Evolutionary conservation across 2,797 vertebrate species (phyloP), one percentile per base, ranked within the genome.

Genomic region (Lacerta bilineata): DNA sequence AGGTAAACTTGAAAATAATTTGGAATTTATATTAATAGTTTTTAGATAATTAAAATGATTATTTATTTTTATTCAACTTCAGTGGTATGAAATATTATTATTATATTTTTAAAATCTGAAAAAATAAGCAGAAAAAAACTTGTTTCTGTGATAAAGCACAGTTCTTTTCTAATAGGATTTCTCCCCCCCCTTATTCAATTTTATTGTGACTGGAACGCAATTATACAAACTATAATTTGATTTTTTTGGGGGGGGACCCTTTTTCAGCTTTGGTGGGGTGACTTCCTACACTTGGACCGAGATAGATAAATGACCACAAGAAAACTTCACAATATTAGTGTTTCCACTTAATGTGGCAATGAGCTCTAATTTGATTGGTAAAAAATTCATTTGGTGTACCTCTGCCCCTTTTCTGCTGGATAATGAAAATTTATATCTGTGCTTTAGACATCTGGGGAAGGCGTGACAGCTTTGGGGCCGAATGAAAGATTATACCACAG

Each of bases 391-490:
- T 97, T 97, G 96, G 96, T 97, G 96, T 97, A 97, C 97, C 97
- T 97, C 97, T 98, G 97, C 96, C 97, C 97, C 97, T 97, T 96
- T 97, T 96, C 96, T 97, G 96, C 96, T 89, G 96, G 96, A 96
- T 97, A 97, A 97, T 98, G 97, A 97, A 98, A 98, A 98, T 97
- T 97, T 97, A 97, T 97, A 97, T 98, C 96, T 97, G 91, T 92
- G 95, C 97, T 96, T 96, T 96, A 97, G 97, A 97, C 97, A 97
- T 97, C 97, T 97, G 97, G 97, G 97, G 97, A 97, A 96, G 96
- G 96, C 95, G 96, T 97, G 97, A 97, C 97, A 98, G 97, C 97
- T 97, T 97, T 97, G 97, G 97, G 97, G 96, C 97, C 36, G 97
- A 96, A 97, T 98, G 97, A 98, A 97, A 97, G 97, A 98, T 98